Percentiles rank a stretch among this genome's conserved stretches.
Evolutionary conservation across 2,113 vertebrate species (phyloP).

Genomic region (Rana temporaria): DNA sequence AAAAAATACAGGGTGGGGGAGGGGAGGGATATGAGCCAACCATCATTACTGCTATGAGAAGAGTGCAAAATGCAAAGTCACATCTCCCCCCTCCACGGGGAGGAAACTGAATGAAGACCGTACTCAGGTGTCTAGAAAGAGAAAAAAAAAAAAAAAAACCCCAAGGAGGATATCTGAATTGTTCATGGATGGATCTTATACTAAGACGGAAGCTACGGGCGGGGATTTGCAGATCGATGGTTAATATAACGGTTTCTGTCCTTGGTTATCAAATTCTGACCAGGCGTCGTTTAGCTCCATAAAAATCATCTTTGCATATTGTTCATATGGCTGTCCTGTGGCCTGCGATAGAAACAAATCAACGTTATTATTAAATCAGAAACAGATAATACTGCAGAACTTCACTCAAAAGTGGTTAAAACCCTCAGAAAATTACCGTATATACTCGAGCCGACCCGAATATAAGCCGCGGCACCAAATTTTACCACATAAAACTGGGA

Average conservation of each 20-base stretch:
- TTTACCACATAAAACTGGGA: too few species aligned
- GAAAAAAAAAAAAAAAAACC: not conserved
- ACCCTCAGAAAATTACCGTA: too few species aligned
- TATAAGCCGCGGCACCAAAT: too few species aligned
- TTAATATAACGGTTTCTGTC: constrained; percentile 96
- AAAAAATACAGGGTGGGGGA: too few species aligned
- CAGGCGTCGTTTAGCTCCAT: constrained; percentile 99
- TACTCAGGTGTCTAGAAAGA: constrained; percentile 62
- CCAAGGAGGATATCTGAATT: constrained; percentile 28
- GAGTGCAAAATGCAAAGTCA: constrained; percentile 21
- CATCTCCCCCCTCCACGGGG: constrained; percentile 5
- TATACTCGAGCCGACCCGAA: too few species aligned
- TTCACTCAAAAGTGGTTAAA: too few species aligned
- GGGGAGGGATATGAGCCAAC: too few species aligned
- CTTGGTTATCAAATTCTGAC: constrained; percentile 99
- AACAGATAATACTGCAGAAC: too few species aligned
- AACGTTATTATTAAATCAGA: not conserved
- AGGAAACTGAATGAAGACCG: constrained; percentile 46
- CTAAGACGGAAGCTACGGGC: constrained; percentile 53
- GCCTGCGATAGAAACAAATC: constrained; percentile 76
- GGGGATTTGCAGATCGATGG: constrained; percentile 54
- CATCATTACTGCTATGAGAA: not conserved
- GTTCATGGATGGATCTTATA: constrained; percentile 70
- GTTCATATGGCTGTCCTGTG: constrained; percentile 97
- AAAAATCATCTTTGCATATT: constrained; percentile 99